phyloP scores from a whole-genome alignment of 1,140 invertebrate genomes.

The Yoshiicerus persimilis region DNA sequence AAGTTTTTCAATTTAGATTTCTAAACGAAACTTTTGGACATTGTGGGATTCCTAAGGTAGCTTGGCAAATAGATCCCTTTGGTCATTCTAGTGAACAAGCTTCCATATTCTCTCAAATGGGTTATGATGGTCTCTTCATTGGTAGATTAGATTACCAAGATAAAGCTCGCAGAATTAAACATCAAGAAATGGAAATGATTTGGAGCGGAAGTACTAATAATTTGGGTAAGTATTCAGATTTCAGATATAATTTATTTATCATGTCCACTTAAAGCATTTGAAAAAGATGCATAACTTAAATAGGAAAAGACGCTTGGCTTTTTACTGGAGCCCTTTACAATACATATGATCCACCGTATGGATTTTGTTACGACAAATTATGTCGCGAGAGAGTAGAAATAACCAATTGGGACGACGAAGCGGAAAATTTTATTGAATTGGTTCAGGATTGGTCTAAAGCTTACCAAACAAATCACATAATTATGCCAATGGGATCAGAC shows the following conservation, averaged over 20 bases:
- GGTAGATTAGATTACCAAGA: slow-evolving; percentile 67
- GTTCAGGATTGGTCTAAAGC: slow-evolving; percentile 43
- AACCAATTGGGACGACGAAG: slow-evolving; percentile 60
- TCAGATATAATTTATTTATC: background rate
- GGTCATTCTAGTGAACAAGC: slow-evolving; percentile 87
- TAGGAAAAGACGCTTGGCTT: slow-evolving; percentile 58
- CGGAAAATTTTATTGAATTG: slow-evolving; percentile 46
- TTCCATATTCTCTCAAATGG: slow-evolving; percentile 77
- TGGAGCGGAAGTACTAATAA: slow-evolving; percentile 57
- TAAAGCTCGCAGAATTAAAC: slow-evolving; percentile 56
- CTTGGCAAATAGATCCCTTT: slow-evolving; percentile 94
- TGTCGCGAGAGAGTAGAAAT: slow-evolving; percentile 78
- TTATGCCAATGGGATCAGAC: slow-evolving; percentile 63
- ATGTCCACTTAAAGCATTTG: background rate
- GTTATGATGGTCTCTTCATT: slow-evolving; percentile 69
- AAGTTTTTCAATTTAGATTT: slow-evolving; percentile 33
- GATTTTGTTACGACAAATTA: slow-evolving; percentile 83
- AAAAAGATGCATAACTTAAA: no score
- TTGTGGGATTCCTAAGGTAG: slow-evolving; percentile 75
- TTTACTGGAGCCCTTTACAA: slow-evolving; percentile 75
- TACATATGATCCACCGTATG: slow-evolving; percentile 75
- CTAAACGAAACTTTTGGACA: slow-evolving; percentile 79
- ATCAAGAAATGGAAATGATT: slow-evolving; percentile 64
- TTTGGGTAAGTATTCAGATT: slow-evolving; percentile 27
- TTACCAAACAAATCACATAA: slow-evolving; percentile 57